Base-by-base conservation (phyloP, 2,888 invertebrate species). In the Argyresthia goedartella region DNA sequence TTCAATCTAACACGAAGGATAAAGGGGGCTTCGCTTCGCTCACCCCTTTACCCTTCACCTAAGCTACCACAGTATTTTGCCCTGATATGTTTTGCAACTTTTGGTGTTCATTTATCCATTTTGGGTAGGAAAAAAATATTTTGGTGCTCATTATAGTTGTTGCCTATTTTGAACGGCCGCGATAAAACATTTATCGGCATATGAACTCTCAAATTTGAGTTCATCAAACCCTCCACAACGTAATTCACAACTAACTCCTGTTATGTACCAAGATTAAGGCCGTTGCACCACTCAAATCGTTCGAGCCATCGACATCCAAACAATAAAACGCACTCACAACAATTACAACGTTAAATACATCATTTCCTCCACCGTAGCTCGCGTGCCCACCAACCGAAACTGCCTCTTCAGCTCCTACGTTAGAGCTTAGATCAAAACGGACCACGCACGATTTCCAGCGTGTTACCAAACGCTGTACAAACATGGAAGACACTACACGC, bases 401-500 rank as follows among this genome's bases (percentile, higher is more conserved):
- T 39, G 39, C 39, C 9, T 39, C 39, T 39, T 39, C 10, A 9
- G 8, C 39, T 2, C n/a, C 39, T 39, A 39, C n/a, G 3, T 39
- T 39, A 39, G n/a, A n/a, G n/a, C 8, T n/a, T 39, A 39, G 3
- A 39, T 39, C 8, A 11, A 9, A 9, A 39, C n/a, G 39, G n/a
- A 6, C 39, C 3, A 39, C 10, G 3, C 8, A 3, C 10, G 3
- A 3, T 8, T 39, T 39, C 9, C 39, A n/a, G 3, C 39, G 39
- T 39, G 9, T 39, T 25, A 25, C 25, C 25, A 25, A 39, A n/a
- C 3, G 39, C 8, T 39, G 3, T 39, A 39, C n/a, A n/a, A 11
- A 9, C n/a, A 39, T n/a, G 10, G 9, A 39, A 39, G 4, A 39
- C 39, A 39, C n/a, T 62, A 71, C 62, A 67, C 67, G 70, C 69